Evolutionary conservation across 2,113 vertebrate species (phyloP).

Genomic region (Nothoprocta pentlandii): DNA sequence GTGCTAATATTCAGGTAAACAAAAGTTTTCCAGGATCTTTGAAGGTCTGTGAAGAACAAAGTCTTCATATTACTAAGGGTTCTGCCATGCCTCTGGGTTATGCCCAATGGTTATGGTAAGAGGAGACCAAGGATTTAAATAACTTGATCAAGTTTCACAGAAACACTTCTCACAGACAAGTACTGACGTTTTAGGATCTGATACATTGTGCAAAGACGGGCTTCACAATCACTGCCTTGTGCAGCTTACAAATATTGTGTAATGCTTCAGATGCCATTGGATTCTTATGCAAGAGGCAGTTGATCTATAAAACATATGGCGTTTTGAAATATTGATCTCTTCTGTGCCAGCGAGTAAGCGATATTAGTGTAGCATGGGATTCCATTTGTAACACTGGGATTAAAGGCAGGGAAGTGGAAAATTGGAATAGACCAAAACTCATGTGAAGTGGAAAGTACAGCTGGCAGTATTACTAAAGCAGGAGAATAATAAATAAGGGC

Average conservation of each 20-base stretch:
- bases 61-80: background rate
- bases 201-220: background rate
- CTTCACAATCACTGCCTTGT: background rate
- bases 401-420: constrained; percentile 83
- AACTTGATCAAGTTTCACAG: background rate
- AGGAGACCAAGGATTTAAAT: background rate
- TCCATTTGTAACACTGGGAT: constrained; percentile 79
- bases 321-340: constrained; percentile 84
- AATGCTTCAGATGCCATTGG: constrained; percentile 55
- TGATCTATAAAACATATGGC: constrained; percentile 80
- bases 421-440: constrained; percentile 81
- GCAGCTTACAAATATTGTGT: constrained; percentile 39
- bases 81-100: background rate
- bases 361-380: constrained; percentile 79
- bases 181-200: background rate
- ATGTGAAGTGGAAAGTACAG: constrained; percentile 76
- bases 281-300: constrained; percentile 64
- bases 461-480: constrained; percentile 67
- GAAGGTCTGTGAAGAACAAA: background rate
- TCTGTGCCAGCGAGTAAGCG: constrained; percentile 73
- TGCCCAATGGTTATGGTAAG: background rate
- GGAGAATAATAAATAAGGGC: constrained; percentile 65
- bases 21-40: background rate
- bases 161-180: background rate
- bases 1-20: background rate